A percentile compares a stretch with the other conserved stretches of the same genome.
phyloP scores from a whole-genome alignment of 1,140 invertebrate genomes.

The Bombus waltoni region DNA sequence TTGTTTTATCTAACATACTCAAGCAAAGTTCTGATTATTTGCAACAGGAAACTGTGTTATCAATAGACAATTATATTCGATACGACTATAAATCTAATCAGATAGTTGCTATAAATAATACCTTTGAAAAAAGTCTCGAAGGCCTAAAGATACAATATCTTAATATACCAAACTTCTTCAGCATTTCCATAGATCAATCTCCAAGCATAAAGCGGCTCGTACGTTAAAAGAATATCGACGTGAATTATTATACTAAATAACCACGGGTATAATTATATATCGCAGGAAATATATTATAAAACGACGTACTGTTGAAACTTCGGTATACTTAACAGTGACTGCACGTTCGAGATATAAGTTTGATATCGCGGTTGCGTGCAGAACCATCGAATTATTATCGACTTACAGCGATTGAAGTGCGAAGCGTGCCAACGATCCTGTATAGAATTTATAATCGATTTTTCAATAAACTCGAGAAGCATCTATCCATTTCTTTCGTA shows the following conservation, averaged over 20 bases:
- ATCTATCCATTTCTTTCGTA: background rate
- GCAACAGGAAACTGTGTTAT: background rate
- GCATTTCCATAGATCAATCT: conserved; percentile 34
- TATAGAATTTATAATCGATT: conserved; percentile 40
- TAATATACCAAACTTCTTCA: background rate
- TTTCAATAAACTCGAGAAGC: background rate
- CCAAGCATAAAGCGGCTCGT: background rate
- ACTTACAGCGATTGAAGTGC: conserved; percentile 12
- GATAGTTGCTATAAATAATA: conserved; percentile 9
- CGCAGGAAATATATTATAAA: background rate
- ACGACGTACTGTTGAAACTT: background rate
- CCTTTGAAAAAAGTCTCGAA: conserved; percentile 3
- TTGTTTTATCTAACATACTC: background rate
- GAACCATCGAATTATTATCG: conserved; percentile 53
- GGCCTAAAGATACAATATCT: conserved; percentile 18
- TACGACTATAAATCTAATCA: conserved; percentile 1
- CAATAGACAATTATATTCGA: background rate
- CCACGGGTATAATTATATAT: conserved; percentile 18
- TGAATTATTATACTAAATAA: conserved; percentile 4
- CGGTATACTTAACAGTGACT: background rate
- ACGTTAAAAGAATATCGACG: background rate
- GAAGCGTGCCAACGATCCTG: conserved; percentile 38
- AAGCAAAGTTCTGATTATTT: background rate
- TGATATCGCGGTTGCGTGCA: conserved; percentile 37
- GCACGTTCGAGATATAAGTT: conserved; percentile 48